Evolutionary conservation across 2,888 invertebrate genomes (phyloP), one percentile per base, ranked within the genome.

Genomic region (Agrochola macilenta): DNA sequence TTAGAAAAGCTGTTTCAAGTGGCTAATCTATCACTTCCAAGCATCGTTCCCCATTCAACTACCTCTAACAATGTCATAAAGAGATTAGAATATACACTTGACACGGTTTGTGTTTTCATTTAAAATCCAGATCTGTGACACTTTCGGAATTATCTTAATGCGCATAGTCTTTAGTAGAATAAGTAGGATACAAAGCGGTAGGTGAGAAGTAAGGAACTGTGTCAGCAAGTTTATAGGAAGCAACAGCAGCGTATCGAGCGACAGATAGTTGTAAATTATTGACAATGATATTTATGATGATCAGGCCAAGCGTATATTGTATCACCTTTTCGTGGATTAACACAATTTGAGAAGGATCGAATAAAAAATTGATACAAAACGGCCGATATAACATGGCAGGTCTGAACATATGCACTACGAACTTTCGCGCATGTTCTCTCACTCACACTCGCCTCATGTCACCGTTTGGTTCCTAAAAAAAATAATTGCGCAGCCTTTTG

Each of bases 131-230:
- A 83, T 78, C 60, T 70, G 69, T 66, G 46, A 69, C 35, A 65
- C 70, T 69, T 79, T 83, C 26, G 0, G 8, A 35, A 23, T 68
- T 78, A 68, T 77, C 61, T 83, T 77, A 39, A 26, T 20, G 49
- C n/a, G 2, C 54, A 26, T 39, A 11, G n/a, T 57, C n/a, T 66
- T 52, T 52, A 58, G n/a, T 39, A 14, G 5, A 75, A 58, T 20
- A 81, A 57, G 54, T 58, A 43, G 58, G 12, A 20, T 30, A 58
- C 9, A 74, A 30, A 81, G 8, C n/a, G 5, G 74, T n/a, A 20
- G 1, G 17, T 23, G 12, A 43, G 26, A 46, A n/a, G 23, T n/a
- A 43, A 49, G 39, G 3, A 71, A 52, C 46, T 74, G 46, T 49
- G 35, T 57, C 74, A 81, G 23, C 14, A 49, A n/a, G 60, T n/a